A percentile compares a stretch with the other conserved stretches of the same genome.
Conservation (phyloP, 2,113 vertebrate species). For the Plecturocebus donacophilus region DNA sequence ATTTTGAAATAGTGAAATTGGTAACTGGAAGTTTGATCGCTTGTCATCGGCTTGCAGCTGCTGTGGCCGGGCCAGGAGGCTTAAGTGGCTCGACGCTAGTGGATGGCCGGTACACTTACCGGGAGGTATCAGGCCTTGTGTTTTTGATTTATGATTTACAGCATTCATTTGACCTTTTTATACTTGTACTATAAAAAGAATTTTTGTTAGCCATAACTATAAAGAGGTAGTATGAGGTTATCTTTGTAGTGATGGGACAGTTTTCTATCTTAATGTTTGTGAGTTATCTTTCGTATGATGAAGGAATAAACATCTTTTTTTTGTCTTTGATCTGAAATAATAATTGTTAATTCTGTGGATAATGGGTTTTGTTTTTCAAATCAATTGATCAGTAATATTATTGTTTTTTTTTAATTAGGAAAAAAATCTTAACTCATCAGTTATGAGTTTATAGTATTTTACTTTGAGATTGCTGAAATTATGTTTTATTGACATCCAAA, state of each 20-base stretch:
- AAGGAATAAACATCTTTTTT: background rate
- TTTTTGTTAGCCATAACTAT: background rate
- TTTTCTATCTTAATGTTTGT: constrained; percentile 13
- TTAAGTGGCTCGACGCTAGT: constrained; percentile 92
- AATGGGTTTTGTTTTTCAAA: constrained; percentile 43
- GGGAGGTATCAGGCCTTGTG: constrained; percentile 89
- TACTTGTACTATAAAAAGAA: background rate
- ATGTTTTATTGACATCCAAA: constrained; percentile 1
- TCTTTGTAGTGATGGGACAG: background rate
- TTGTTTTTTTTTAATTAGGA: background rate
- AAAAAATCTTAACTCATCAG: background rate
- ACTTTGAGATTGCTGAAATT: constrained; percentile 28
- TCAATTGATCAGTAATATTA: background rate
- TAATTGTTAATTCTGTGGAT: background rate
- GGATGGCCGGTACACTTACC: constrained; percentile 96
- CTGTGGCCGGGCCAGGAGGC: constrained; percentile 91
- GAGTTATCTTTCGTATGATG: background rate
- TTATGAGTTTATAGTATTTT: constrained; percentile 31
- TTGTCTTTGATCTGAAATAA: constrained; percentile 25
- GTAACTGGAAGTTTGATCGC: constrained; percentile 96
- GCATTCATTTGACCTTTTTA: background rate
- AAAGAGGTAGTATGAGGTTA: background rate
- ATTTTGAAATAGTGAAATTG: constrained; percentile 98
- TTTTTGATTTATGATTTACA: background rate
- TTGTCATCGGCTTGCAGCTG: constrained; percentile 95